Evolutionary conservation across 2,888 invertebrate genomes (phyloP).

Genomic region (Aelia acuminata): DNA sequence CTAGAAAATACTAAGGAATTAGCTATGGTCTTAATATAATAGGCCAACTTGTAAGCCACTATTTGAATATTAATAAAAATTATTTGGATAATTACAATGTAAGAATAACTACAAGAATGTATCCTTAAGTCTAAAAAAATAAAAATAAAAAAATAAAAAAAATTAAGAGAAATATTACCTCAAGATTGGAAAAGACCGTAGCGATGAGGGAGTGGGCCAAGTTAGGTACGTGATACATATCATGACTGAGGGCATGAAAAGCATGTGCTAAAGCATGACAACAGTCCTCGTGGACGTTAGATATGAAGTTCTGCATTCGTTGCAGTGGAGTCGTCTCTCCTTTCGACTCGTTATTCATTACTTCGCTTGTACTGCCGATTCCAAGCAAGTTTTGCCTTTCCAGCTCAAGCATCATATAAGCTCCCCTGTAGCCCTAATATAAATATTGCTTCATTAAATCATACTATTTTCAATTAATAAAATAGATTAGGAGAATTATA

Average conservation of each 20-base stretch:
- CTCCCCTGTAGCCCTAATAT: conserved; percentile 76
- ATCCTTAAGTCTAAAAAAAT: conserved; percentile 66
- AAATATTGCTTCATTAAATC: not conserved
- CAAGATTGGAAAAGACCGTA: conserved; percentile 80
- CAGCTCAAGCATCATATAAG: conserved; percentile 80
- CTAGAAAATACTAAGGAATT: not conserved
- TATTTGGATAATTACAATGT: too few relatives aligned
- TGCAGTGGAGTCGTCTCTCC: conserved; percentile 74
- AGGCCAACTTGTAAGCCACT: too few relatives aligned
- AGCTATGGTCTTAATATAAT: conserved; percentile 60
- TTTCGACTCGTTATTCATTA: conserved; percentile 64
- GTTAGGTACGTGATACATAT: conserved; percentile 85
- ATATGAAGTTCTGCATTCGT: conserved; percentile 88
- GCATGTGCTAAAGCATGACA: conserved; percentile 85
- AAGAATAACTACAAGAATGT: conserved; percentile 43
- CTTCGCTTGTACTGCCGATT: conserved; percentile 69
- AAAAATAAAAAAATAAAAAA: too few relatives aligned
- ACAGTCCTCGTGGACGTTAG: conserved; percentile 84
- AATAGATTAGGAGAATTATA: too few relatives aligned
- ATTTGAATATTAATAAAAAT: too few relatives aligned
- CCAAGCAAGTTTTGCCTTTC: conserved; percentile 85
- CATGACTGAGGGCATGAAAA: conserved; percentile 85
- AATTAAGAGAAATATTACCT: conserved; percentile 69
- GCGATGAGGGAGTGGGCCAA: conserved; percentile 82
- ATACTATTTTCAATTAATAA: not conserved